A percentile compares a stretch with the other conserved stretches of the same genome.
Evolutionary conservation across 2,888 invertebrate genomes (phyloP).

Genomic region (Psylliodes chrysocephalus): DNA sequence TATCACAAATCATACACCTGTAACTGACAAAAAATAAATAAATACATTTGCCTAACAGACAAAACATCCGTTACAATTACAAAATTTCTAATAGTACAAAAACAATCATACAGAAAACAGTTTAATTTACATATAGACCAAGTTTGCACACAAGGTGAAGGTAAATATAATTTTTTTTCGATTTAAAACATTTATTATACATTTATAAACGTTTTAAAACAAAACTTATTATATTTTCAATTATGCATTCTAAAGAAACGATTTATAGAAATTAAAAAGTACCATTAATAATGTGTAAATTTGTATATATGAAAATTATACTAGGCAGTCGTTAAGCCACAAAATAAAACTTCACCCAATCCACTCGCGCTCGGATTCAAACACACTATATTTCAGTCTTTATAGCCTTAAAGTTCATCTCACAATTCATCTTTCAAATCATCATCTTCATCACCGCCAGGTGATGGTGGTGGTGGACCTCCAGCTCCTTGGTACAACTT

Average conservation of each 20-base stretch:
- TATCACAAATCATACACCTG: slow-evolving; percentile 53
- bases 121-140: slow-evolving; percentile 6
- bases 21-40: slow-evolving; percentile 57
- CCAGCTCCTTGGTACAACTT: slow-evolving; percentile 93
- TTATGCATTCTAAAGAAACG: too few species aligned
- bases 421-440: slow-evolving; percentile 81
- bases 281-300: background rate
- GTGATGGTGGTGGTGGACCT: slow-evolving; percentile 77
- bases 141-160: background rate
- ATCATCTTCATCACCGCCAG: slow-evolving; percentile 75
- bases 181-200: background rate
- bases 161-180: too few species aligned
- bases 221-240: too few species aligned
- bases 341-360: slow-evolving; percentile 15
- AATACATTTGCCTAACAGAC: slow-evolving; percentile 43
- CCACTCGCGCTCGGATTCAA: slow-evolving; percentile 12
- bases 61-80: slow-evolving; percentile 25
- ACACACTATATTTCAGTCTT: slow-evolving; percentile 37
- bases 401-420: slow-evolving; percentile 46
- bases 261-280: too few species aligned
- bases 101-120: slow-evolving; percentile 1
- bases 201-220: background rate
- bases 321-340: background rate
- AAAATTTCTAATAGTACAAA: slow-evolving; percentile 24
- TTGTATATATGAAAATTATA: slow-evolving; percentile 8